Evolutionary conservation across 53 echinoderm and acorn worm species (phyloP).

Genomic region (Crossaster papposus): DNA sequence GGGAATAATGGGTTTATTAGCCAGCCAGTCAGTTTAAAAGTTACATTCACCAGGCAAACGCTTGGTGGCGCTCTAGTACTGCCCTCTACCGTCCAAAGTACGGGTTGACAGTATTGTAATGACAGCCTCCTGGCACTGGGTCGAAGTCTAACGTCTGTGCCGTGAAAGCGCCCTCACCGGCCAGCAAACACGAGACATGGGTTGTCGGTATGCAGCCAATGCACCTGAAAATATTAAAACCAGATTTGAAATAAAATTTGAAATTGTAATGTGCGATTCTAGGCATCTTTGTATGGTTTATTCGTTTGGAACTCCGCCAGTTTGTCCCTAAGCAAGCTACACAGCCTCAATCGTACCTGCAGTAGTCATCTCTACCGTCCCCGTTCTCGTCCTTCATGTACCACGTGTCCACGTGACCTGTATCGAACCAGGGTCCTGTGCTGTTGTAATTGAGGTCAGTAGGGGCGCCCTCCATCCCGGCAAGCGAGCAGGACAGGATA

Average conservation of each 20-base stretch:
- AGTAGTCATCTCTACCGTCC: constrained; percentile 91
- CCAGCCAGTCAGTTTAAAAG: background rate
- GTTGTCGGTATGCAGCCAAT: constrained; percentile 54
- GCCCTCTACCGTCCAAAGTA: constrained; percentile 24
- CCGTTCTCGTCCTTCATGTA: constrained; percentile 86
- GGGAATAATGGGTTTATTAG: too few species aligned
- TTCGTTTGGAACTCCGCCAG: background rate
- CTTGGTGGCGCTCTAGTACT: background rate
- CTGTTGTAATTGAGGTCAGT: constrained; percentile 68
- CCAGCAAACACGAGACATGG: constrained; percentile 77
- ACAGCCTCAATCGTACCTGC: constrained; percentile 71
- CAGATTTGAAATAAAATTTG: background rate
- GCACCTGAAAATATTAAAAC: constrained; percentile 61
- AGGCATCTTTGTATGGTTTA: background rate
- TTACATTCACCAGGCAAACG: background rate
- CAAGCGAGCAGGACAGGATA: constrained; percentile 54
- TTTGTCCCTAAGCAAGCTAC: background rate
- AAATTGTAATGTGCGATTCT: background rate
- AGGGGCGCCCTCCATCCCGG: constrained; percentile 33
- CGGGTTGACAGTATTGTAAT: constrained; percentile 45
- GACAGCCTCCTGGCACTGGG: constrained; percentile 32
- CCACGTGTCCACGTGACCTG: constrained; percentile 81
- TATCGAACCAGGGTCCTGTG: constrained; percentile 76
- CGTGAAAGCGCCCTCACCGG: constrained; percentile 66
- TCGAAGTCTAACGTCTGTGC: constrained; percentile 20